phyloP scores from a whole-genome alignment of 2,888 invertebrate species.

The Zele albiditarsus region DNA sequence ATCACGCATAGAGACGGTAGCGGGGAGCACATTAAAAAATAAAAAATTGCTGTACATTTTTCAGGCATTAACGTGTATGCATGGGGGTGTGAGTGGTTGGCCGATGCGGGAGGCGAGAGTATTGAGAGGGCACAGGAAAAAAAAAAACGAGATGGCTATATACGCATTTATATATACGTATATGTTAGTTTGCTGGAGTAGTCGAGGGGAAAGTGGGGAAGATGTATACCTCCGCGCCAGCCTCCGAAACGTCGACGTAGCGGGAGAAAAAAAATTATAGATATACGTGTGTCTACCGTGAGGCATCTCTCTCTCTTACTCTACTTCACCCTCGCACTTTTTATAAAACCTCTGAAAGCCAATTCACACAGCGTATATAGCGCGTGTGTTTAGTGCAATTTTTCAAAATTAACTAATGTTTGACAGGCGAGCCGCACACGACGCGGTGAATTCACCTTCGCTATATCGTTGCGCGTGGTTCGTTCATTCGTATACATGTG shows the following conservation, averaged over 20 bases:
- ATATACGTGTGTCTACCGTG: conserved; percentile 61
- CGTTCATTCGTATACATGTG: background rate
- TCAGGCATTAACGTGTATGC: conserved; percentile 69
- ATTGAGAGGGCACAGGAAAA: conserved; percentile 43
- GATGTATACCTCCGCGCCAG: conserved; percentile 30
- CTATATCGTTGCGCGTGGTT: background rate
- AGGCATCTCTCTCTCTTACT: conserved; percentile 51
- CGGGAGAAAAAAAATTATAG: conserved; percentile 47
- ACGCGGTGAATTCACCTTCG: conserved; percentile 5
- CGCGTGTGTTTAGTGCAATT: conserved; percentile 68
- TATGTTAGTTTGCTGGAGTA: conserved; percentile 22
- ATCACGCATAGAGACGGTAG: conserved; percentile 67
- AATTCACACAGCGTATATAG: conserved; percentile 58
- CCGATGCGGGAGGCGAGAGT: conserved; percentile 47
- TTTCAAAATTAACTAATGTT: conserved; percentile 72
- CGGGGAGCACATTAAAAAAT: conserved; percentile 70
- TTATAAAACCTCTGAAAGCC: conserved; percentile 64
- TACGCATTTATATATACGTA: conserved; percentile 25
- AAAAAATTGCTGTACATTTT: conserved; percentile 73
- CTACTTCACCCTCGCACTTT: background rate
- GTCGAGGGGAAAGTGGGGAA: conserved; percentile 43
- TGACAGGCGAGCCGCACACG: conserved; percentile 60
- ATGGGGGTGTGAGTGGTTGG: conserved; percentile 47
- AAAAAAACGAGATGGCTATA: conserved; percentile 37
- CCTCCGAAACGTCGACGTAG: conserved; percentile 54